Evolutionary conservation across 2,113 vertebrate species (phyloP), one percentile per base, ranked within the genome.

Genomic region (Callospermophilus lateralis): DNA sequence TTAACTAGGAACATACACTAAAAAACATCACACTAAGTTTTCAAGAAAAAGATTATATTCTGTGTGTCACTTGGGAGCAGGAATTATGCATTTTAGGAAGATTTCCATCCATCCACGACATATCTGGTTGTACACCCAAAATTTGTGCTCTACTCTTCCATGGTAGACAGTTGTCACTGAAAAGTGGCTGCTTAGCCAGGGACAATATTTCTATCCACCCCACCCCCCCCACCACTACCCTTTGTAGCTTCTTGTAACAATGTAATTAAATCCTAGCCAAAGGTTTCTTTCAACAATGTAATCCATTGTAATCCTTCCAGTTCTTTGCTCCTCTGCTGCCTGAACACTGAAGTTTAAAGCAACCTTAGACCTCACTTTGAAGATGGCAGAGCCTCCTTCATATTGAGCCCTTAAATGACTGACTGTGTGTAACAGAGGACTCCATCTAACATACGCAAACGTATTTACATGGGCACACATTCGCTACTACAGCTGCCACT

Each of bases 11-110:
- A 37, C 39, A 58, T 67, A 53, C 7, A n/a, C 39, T 67, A 34
- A 16, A 28, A 93, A 58, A 88, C 48, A 87, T 6, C 80, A 58
- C 17, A 42, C 22, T 65, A 45, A 51, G 15, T 77, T 93, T 92
- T 85, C 28, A 83, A 68, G 83, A 85, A 89, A 51, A 94, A 93
- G 5, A 67, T 51, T 63, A 39, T 3, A n/a, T 92, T 84, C 65
- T n/a, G 10, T 84, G 8, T 34, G 42, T 84, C 42, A 77, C 2
- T 86, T 48, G n/a, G 78, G 53, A 94, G 65, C 5, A 92, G 48
- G 26, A 80, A 51, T 55, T 39, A 76, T 17, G 51, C 10, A 67
- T 73, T 88, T 91, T n/a, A 78, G 61, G 58, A 78, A 74, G 37
- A 86, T 61, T 86, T 83, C 39, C 24, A 84, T 65, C 53, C 20